Evolutionary conservation across 1,140 invertebrate species (phyloP).

Genomic region (Dreissena polymorpha): DNA sequence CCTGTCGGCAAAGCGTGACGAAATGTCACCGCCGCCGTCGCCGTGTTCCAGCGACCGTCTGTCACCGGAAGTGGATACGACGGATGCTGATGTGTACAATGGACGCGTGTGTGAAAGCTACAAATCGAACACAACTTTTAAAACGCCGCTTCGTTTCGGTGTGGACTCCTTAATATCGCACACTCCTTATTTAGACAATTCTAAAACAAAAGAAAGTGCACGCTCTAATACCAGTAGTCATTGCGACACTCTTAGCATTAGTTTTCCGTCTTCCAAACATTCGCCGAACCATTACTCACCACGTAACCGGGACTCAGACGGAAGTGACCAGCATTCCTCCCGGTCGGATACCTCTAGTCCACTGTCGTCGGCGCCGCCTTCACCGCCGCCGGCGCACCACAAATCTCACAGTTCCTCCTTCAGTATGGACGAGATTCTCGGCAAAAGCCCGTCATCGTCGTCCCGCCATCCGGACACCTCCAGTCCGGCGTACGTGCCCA

Average conservation of each 20-base stretch:
- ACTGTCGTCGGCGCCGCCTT: not conserved
- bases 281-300: not conserved
- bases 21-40: conserved; percentile 24
- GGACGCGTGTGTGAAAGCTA: conserved; percentile 36
- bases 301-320: conserved; percentile 37
- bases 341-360: conserved; percentile 49
- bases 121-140: conserved; percentile 22
- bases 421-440: conserved; percentile 51
- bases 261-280: not conserved
- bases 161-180: conserved; percentile 51
- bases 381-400: conserved; percentile 36
- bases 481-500: conserved; percentile 51
- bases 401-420: conserved; percentile 47
- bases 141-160: conserved; percentile 46
- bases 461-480: not conserved
- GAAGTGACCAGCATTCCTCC: conserved; percentile 35
- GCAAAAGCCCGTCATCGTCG: conserved; percentile 37
- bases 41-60: conserved; percentile 31
- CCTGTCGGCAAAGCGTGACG: conserved; percentile 20
- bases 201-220: too few species aligned
- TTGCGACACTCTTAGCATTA: not conserved
- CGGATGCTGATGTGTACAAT: conserved; percentile 27
- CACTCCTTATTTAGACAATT: too few species aligned
- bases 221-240: not conserved
- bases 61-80: conserved; percentile 27